Conservation (phyloP, 2,888 invertebrate species). For the Oscheius sp. region DNA sequence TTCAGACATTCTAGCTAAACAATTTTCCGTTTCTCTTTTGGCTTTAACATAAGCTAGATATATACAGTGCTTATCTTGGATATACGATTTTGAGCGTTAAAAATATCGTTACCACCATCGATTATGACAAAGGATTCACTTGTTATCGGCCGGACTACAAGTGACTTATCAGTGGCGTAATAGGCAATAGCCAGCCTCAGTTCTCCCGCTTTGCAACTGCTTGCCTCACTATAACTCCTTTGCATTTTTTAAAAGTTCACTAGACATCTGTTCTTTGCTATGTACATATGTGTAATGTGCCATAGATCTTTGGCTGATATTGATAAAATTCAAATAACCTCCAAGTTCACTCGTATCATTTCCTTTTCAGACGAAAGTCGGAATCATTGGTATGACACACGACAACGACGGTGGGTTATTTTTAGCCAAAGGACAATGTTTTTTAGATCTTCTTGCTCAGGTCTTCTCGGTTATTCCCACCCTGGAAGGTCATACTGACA, state of each 20-base stretch:
- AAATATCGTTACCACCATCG: neutral
- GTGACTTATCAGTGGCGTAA: slow-evolving; percentile 24
- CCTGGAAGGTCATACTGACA: slow-evolving; percentile 2
- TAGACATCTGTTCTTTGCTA: too few species aligned
- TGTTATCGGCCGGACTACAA: slow-evolving; percentile 26
- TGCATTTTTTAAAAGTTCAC: neutral
- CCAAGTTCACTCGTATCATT: slow-evolving; percentile 3
- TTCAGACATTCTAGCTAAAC: neutral
- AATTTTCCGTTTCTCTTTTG: neutral
- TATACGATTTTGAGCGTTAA: too few species aligned
- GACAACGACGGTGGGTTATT: slow-evolving; percentile 6
- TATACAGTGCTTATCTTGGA: neutral
- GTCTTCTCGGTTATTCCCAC: slow-evolving; percentile 16
- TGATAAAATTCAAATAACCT: slow-evolving; percentile 14
- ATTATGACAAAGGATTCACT: slow-evolving; percentile 15
- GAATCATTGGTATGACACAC: slow-evolving; percentile 16
- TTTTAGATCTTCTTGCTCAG: slow-evolving; percentile 24
- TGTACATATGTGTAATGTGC: too few species aligned
- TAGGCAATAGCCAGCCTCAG: slow-evolving; percentile 24
- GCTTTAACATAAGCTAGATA: neutral
- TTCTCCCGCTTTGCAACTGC: slow-evolving; percentile 9
- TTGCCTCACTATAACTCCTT: slow-evolving; percentile 11
- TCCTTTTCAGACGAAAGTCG: neutral
- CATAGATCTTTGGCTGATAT: neutral
- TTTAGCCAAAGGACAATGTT: neutral